Percentiles rank a stretch among this genome's conserved stretches.
Conservation (phyloP, 2,113 vertebrate genomes). For the Aythya baeri region DNA sequence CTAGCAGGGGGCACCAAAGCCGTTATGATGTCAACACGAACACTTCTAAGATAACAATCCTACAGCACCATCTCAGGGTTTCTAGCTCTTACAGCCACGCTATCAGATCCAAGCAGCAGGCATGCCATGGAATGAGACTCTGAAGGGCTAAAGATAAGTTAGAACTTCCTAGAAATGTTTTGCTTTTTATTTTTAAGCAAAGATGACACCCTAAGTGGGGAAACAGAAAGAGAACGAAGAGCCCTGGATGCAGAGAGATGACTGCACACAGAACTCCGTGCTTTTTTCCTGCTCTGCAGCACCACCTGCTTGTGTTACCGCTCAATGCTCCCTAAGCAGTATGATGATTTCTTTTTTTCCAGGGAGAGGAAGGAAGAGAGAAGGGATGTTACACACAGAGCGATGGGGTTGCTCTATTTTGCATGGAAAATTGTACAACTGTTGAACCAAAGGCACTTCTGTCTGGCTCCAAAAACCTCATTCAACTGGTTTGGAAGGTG, state of each 20-base stretch:
- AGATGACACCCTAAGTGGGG: neutral
- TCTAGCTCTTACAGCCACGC: neutral
- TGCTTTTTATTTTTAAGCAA: neutral
- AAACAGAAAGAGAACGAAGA: neutral
- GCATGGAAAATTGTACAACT: neutral
- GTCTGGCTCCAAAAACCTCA: neutral
- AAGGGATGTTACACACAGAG: neutral
- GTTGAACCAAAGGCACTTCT: neutral
- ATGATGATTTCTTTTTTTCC: neutral
- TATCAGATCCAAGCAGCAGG: accelerated
- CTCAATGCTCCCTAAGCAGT: neutral
- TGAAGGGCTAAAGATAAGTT: neutral
- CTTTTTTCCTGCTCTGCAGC: slow-evolving; percentile 14
- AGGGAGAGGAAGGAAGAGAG: neutral
- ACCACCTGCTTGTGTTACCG: slow-evolving; percentile 12
- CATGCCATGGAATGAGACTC: neutral
- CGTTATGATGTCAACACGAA: slow-evolving; percentile 76
- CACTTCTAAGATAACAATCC: neutral
- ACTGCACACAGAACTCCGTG: neutral
- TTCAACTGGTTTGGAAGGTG: neutral
- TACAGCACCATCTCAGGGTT: neutral
- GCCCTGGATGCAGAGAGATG: neutral
- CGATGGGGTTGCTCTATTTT: neutral
- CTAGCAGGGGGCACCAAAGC: slow-evolving; percentile 79
- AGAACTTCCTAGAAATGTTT: neutral